A percentile compares a stretch with the other conserved stretches of the same genome.
phyloP scores from a whole-genome alignment of 1,140 invertebrate genomes.

The Luehdorfia chinensis region DNA sequence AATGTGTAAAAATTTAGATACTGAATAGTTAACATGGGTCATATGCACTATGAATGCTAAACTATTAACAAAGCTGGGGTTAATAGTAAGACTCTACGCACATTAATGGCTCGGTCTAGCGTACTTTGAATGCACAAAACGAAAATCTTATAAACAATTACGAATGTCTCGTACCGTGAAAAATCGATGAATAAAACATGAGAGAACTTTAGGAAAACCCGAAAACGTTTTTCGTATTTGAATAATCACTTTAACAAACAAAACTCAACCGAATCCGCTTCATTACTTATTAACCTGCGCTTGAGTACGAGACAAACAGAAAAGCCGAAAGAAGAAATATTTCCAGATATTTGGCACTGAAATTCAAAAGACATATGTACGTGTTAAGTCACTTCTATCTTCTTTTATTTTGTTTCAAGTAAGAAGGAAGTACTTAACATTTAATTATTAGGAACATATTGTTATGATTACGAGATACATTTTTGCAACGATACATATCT shows the following conservation, averaged over 20 bases:
- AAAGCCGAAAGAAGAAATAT: constrained; percentile 14
- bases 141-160: constrained; percentile 59
- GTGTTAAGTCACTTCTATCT: too few species aligned
- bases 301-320: constrained; percentile 50
- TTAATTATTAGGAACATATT: too few species aligned
- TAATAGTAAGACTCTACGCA: too few species aligned
- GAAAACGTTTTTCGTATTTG: constrained; percentile 75
- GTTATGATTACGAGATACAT: too few species aligned
- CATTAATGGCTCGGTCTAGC: too few species aligned
- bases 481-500: too few species aligned
- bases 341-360: background rate
- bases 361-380: background rate
- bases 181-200: constrained; percentile 75
- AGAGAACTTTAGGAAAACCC: constrained; percentile 70
- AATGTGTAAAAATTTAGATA: too few species aligned
- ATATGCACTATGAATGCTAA: too few species aligned
- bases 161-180: constrained; percentile 66
- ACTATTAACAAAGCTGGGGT: too few species aligned
- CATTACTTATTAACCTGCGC: constrained; percentile 74
- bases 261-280: constrained; percentile 65
- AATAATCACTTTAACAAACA: constrained; percentile 77
- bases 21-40: too few species aligned
- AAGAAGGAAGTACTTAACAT: too few species aligned
- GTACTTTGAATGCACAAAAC: constrained; percentile 17
- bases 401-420: too few species aligned